phyloP scores from a whole-genome alignment of 2,113 vertebrate species.

The Macrotis lagotis region DNA sequence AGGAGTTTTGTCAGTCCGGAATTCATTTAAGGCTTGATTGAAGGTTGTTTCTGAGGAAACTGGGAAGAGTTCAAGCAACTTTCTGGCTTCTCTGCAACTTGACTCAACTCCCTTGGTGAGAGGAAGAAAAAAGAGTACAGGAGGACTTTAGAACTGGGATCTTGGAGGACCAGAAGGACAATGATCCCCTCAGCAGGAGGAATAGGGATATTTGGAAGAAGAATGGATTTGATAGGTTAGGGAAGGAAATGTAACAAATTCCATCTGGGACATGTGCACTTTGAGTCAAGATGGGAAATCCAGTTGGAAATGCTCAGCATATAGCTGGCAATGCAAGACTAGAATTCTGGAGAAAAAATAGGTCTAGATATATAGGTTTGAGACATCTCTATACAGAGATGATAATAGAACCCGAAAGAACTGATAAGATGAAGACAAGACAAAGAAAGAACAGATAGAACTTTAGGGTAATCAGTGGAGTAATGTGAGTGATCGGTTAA shows the following conservation, averaged over 20 bases:
- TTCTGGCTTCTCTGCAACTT: no score
- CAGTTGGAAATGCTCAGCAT: background rate
- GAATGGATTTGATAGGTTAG: background rate
- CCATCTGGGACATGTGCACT: background rate
- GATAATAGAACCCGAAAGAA: background rate
- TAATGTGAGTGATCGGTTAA: background rate
- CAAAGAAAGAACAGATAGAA: background rate
- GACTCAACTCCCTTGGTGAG: no score
- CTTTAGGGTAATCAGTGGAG: background rate
- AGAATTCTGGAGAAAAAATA: background rate
- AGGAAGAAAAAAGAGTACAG: background rate
- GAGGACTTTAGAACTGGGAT: background rate
- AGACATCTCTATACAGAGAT: background rate
- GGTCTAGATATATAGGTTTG: background rate
- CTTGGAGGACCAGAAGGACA: background rate
- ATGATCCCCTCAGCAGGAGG: background rate
- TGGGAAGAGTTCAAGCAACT: no score
- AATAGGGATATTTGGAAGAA: background rate
- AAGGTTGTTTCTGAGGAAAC: no score
- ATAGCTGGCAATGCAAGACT: background rate
- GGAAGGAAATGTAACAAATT: background rate
- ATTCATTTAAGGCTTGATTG: no score
- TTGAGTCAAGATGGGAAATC: background rate
- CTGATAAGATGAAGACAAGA: background rate
- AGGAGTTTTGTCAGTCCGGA: no score